Evolutionary conservation across 2,113 vertebrate species (phyloP), one percentile per base, ranked within the genome.

Genomic region (Nematolebias whitei): DNA sequence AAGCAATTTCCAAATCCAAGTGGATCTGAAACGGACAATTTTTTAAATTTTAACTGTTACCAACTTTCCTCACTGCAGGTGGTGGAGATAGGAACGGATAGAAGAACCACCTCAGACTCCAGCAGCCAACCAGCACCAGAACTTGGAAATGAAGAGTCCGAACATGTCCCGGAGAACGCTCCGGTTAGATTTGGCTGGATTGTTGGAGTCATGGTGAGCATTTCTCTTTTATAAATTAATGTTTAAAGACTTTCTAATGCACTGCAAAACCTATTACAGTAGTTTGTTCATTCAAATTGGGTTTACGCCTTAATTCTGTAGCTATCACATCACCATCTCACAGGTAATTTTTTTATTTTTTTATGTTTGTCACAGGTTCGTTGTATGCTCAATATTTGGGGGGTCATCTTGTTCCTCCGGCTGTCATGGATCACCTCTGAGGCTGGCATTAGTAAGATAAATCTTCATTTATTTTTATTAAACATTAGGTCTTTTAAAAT

Each of bases 341-440:
- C 0, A 39, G n/a, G 14, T 60, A 10, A 7, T 49, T 22, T n/a
- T n/a, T n/a, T 45, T 2, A 22, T 35, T 4, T 35, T 2, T 48
- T 3, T 5, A 44, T 19, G 26, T 35, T 48, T 41, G n/a, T 57
- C 47, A 20, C 72, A 93, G 92, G 67, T 93, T 23, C 89, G 88
- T 14, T 94, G 90, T 61, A 92, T 94, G 91, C 63, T 94, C 52
- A 93, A 91, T 26, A 93, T 91, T 32, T 92, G 88, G 92, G 91
- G 92, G 1, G 84, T 94, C 39, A 90, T 93, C 71, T 70, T 94
- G 29, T 93, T 90, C 32, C 85, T 95, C 23, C 68, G 80, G 18
- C 71, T 95, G 63, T 85, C 92, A 2, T 91, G 83, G 90, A 92
- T 95, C 74, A 89, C 86, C 1, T 91, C 92, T 47, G 90, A 93